These are phyloP conservation scores for Empis stercorea DNA, from an alignment of 2,888 invertebrate species.

Conservation along the genomic window DNA sequence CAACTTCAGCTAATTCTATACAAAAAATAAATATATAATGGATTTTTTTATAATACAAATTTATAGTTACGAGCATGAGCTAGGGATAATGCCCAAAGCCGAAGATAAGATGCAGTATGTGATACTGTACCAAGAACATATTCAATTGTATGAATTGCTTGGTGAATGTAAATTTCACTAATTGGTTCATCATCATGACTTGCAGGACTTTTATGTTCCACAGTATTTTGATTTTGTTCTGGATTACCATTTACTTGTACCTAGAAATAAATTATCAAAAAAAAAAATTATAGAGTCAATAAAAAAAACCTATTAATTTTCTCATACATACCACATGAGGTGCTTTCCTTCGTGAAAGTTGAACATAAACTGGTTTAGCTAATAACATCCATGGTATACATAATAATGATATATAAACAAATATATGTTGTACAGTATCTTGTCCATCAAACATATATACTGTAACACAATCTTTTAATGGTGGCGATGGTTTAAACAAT, in stretches of 20 bases:
- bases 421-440: conserved; percentile 53
- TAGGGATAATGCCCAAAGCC: conserved; percentile 90
- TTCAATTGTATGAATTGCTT: conserved; percentile 93
- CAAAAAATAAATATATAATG: neutral
- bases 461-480: conserved; percentile 36
- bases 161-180: conserved; percentile 83
- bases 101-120: conserved; percentile 91
- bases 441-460: conserved; percentile 60
- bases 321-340: conserved; percentile 36
- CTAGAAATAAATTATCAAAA: neutral
- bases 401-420: conserved; percentile 67
- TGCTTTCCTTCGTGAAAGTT: conserved; percentile 22
- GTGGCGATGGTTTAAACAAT: conserved; percentile 44
- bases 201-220: conserved; percentile 10
- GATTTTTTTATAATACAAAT: neutral
- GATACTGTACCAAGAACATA: conserved; percentile 92
- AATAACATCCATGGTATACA: conserved; percentile 92
- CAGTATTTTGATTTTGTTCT: neutral
- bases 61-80: conserved; percentile 75
- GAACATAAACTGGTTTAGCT: conserved; percentile 75
- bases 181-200: conserved; percentile 52
- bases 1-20: conserved; percentile 70
- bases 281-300: neutral
- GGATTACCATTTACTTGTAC: neutral
- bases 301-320: too few species aligned